These are phyloP conservation scores for Caenorhabditis virilis DNA, from an alignment of 2,888 invertebrate species.

Conservation along the genomic window DNA sequence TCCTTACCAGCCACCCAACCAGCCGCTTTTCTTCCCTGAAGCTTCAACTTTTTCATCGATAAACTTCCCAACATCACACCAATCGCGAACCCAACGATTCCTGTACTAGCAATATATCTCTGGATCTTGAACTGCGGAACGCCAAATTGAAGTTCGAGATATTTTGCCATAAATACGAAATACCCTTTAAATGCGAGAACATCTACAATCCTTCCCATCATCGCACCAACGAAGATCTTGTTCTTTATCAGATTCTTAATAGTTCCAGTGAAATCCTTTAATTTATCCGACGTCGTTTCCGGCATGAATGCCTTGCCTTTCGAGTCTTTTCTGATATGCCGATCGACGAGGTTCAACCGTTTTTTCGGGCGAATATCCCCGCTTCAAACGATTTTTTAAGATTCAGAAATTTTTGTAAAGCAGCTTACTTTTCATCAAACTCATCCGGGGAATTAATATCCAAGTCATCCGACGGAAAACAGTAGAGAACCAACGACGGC, in stretches of 20 bases:
- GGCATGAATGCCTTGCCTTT: slow-evolving; percentile 54
- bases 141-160: slow-evolving; percentile 68
- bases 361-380: slow-evolving; percentile 39
- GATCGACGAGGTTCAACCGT: slow-evolving; percentile 59
- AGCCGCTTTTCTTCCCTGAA: slow-evolving; percentile 49
- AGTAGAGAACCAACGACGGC: slow-evolving; percentile 68
- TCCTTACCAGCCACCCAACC: slow-evolving; percentile 35
- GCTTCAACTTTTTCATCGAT: slow-evolving; percentile 51
- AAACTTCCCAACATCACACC: slow-evolving; percentile 55
- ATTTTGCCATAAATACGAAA: slow-evolving; percentile 68
- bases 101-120: slow-evolving; percentile 59
- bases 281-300: slow-evolving; percentile 44
- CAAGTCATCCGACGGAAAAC: slow-evolving; percentile 64
- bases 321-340: slow-evolving; percentile 57
- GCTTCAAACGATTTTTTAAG: not conserved
- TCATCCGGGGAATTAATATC: slow-evolving; percentile 31
- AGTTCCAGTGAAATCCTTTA: slow-evolving; percentile 48
- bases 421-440: slow-evolving; percentile 20
- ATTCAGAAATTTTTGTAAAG: slow-evolving; percentile 7
- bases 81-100: slow-evolving; percentile 58
- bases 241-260: slow-evolving; percentile 53
- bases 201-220: slow-evolving; percentile 67
- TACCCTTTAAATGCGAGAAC: slow-evolving; percentile 68
- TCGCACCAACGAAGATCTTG: slow-evolving; percentile 61
- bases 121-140: slow-evolving; percentile 66